Percentiles rank a stretch among this genome's conserved stretches.
phyloP scores from a whole-genome alignment of 2,888 invertebrate genomes.

The Phlogophora meticulosa region DNA sequence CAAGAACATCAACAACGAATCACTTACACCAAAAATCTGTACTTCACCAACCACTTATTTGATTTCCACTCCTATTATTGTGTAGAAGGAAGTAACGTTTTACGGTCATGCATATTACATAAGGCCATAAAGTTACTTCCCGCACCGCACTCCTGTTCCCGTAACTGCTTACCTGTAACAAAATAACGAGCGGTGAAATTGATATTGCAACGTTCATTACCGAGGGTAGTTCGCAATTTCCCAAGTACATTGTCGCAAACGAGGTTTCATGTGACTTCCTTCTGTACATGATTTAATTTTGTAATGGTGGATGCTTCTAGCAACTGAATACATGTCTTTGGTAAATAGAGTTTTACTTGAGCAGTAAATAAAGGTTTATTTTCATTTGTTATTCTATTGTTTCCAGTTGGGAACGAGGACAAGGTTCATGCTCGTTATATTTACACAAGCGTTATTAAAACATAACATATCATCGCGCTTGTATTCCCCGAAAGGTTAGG shows the following conservation, averaged over 20 bases:
- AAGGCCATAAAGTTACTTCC: slow-evolving; percentile 54
- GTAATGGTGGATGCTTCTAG: slow-evolving; percentile 4
- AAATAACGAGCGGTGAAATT: slow-evolving; percentile 59
- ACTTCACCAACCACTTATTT: slow-evolving; percentile 4
- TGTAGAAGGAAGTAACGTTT: slow-evolving; percentile 28
- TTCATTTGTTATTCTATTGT: neutral
- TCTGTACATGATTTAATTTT: slow-evolving; percentile 22
- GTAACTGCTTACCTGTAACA: slow-evolving; percentile 67
- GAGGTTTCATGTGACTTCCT: slow-evolving; percentile 19
- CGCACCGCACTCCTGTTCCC: slow-evolving; percentile 40
- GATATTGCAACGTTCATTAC: slow-evolving; percentile 52
- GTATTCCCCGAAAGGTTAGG: too few species aligned
- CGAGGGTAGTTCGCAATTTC: slow-evolving; percentile 31
- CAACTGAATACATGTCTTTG: neutral
- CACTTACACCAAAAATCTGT: slow-evolving; percentile 16
- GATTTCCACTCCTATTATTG: slow-evolving; percentile 13
- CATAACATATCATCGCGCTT: too few species aligned
- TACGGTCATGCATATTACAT: slow-evolving; percentile 60
- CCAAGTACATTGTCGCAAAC: slow-evolving; percentile 2
- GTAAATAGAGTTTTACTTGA: neutral
- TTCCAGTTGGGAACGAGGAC: neutral
- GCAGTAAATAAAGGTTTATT: neutral
- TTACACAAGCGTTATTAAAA: too few species aligned
- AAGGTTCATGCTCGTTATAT: neutral
- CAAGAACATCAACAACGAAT: neutral